Percentiles rank a stretch among this genome's conserved stretches.
These are phyloP conservation scores for Carcharodon carcharias DNA, from an alignment of 2,797 vertebrate genomes.

Conservation along the genomic window DNA sequence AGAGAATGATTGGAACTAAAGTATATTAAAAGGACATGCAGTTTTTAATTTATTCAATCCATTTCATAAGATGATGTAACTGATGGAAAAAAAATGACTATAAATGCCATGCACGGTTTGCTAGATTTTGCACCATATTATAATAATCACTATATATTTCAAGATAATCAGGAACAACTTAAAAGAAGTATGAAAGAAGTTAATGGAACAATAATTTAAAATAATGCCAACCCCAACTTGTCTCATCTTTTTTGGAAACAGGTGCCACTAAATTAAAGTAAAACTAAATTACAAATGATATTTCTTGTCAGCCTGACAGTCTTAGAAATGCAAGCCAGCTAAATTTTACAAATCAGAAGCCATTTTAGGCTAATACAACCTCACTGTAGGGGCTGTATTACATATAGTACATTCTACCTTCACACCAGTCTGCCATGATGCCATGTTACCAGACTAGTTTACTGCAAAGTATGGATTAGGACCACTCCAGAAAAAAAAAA, in stretches of 20 bases:
- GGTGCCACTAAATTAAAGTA: not conserved
- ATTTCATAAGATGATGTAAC: not conserved
- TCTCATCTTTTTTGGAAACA: not conserved
- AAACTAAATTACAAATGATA: slow-evolving; percentile 4
- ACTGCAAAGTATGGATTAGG: not conserved
- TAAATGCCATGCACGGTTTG: not conserved
- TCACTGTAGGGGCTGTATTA: not conserved
- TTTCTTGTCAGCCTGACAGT: not conserved
- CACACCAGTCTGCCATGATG: not conserved
- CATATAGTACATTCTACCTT: not conserved
- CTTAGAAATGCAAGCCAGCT: not conserved
- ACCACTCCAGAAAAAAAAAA: not conserved
- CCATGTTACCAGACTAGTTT: not conserved
- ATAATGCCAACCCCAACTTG: not conserved
- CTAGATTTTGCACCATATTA: not conserved
- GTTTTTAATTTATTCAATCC: not conserved
- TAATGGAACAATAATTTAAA: not conserved
- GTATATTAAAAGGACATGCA: not conserved
- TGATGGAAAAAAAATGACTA: not conserved
- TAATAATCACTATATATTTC: not conserved
- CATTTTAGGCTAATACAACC: not conserved
- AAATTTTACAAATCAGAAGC: not conserved
- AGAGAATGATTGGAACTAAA: not conserved
- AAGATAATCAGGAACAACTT: not conserved
- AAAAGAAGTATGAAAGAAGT: not conserved